These are phyloP conservation scores for Drosophila merina DNA, from an alignment of 2,888 invertebrate species.

Conservation along the genomic window DNA sequence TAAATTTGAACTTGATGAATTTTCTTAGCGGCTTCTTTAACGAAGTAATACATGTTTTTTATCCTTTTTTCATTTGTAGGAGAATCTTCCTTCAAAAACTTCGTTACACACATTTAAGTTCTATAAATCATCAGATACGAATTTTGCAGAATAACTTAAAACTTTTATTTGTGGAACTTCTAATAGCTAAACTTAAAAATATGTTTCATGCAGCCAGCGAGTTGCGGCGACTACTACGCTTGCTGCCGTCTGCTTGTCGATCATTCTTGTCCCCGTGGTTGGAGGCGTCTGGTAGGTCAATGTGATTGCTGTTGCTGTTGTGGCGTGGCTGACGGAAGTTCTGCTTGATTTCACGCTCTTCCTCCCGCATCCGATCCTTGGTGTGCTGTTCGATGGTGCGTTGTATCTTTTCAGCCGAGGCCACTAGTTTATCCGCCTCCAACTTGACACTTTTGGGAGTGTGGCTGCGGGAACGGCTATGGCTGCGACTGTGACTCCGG, in stretches of 20 bases:
- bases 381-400: slow-evolving; percentile 79
- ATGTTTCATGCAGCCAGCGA: slow-evolving; percentile 55
- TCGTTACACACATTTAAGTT: too few species aligned
- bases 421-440: slow-evolving; percentile 80
- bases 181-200: slow-evolving; percentile 16
- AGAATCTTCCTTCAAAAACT: too few species aligned
- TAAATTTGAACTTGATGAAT: too few species aligned
- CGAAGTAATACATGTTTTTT: too few species aligned
- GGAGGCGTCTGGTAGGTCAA: slow-evolving; percentile 21
- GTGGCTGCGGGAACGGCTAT: slow-evolving; percentile 46
- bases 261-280: slow-evolving; percentile 19
- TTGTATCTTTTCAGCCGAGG: slow-evolving; percentile 81
- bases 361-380: slow-evolving; percentile 78
- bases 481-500: slow-evolving; percentile 47
- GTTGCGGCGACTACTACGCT: slow-evolving; percentile 64
- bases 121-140: too few species aligned
- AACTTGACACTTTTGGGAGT: slow-evolving; percentile 67
- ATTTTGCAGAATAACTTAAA: background rate
- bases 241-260: slow-evolving; percentile 36
- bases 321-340: slow-evolving; percentile 66
- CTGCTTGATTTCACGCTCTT: slow-evolving; percentile 76
- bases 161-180: slow-evolving; percentile 29
- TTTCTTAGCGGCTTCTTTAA: too few species aligned
- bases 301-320: slow-evolving; percentile 29
- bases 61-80: too few species aligned